Conservation (phyloP, 1,140 invertebrate species). For the Palaemon carinicauda region DNA sequence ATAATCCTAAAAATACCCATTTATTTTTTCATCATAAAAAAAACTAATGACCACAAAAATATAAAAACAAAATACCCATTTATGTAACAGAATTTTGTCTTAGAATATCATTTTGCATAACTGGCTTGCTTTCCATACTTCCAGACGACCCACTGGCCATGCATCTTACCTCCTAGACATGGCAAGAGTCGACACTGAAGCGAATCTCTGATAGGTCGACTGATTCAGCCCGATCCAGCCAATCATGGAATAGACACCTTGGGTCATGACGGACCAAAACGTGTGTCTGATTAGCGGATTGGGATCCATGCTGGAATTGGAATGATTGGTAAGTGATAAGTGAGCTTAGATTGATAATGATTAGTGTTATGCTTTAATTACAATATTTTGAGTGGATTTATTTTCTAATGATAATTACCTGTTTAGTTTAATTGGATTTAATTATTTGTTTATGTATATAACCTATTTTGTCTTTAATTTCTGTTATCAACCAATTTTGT, state of each 20-base stretch:
- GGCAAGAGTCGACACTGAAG: background rate
- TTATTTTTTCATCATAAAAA: too few relatives aligned
- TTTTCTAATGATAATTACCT: too few relatives aligned
- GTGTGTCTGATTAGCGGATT: background rate
- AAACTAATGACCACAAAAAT: too few relatives aligned
- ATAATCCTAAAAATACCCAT: too few relatives aligned
- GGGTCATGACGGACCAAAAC: background rate
- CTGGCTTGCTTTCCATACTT: background rate
- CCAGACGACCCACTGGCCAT: background rate
- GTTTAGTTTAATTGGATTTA: too few relatives aligned
- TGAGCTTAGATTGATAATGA: too few relatives aligned
- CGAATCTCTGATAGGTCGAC: constrained; percentile 3
- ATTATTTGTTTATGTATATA: too few relatives aligned
- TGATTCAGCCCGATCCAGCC: background rate
- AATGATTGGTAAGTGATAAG: background rate
- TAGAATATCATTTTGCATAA: too few relatives aligned
- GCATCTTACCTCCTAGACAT: background rate
- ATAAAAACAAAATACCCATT: background rate
- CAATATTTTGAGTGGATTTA: too few relatives aligned
- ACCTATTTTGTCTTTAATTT: too few relatives aligned
- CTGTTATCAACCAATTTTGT: too few relatives aligned
- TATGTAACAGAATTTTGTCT: background rate
- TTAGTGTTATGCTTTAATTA: too few relatives aligned
- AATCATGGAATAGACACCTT: background rate
- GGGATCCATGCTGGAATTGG: background rate